Evolutionary conservation across 2,113 vertebrate species (phyloP), one percentile per base, ranked within the genome.

Genomic region (Oryzias curvinotus): DNA sequence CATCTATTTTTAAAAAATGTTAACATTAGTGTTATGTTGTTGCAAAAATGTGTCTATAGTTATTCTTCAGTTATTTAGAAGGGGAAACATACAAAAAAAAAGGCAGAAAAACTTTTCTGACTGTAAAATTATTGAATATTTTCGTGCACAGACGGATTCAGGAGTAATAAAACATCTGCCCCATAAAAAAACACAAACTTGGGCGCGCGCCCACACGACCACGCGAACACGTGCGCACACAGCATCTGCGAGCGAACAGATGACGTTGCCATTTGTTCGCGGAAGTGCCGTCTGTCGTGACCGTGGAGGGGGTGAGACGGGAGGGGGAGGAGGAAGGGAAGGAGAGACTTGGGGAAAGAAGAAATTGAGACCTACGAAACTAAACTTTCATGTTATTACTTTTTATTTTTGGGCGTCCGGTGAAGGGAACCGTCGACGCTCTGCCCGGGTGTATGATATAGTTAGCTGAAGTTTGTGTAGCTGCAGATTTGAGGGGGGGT

Each of bases 201-300:
- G 47, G 14, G 58, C 43, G 14, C 13, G 41, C 49, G 51, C 16
- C 25, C 45, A 42, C 62, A 30, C 51, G 10, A 45, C 42, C 49
- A 36, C 54, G 10, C 57, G 6, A 49, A 30, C 46, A 30, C 41
- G 23, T 19, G 50, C 42, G 17, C 52, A 18, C 52, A 48, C 57
- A 62, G 12, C 12, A 49, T 41, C 60, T 17, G 42, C 25, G 54
- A 66, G 65, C 82, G 54, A 66, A 65, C 82, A 69, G 78, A 84
- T 91, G 90, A 91, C 89, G 88, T 85, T 69, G 54, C 67, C 78
- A 68, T 80, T 85, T 84, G 80, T 85, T 90, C 88, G 65, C 88
- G 90, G 89, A 91, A 91, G 89, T 89, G 78, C 81, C 84, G 85
- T 87, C 62, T 86, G 85, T 84, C 75, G 83, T 87, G 79, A 81